phyloP scores from a whole-genome alignment of 92 coral and sea anemone species.

The Montipora capitata region DNA sequence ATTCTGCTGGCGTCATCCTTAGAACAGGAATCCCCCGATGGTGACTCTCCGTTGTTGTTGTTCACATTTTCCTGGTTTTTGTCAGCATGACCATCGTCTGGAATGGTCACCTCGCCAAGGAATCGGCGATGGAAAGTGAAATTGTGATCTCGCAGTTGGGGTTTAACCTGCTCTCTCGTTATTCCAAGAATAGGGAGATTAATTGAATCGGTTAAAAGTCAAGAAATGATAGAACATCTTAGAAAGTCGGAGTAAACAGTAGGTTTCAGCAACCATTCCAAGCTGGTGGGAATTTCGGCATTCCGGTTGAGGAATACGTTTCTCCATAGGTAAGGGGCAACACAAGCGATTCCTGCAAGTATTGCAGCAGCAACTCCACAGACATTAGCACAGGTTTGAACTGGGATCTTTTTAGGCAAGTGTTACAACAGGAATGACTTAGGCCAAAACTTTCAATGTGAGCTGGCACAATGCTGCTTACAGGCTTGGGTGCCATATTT shows the following conservation, averaged over 20 bases:
- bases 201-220: conserved; percentile 38
- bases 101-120: conserved; percentile 15
- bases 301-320: conserved; percentile 37
- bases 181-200: conserved; percentile 19
- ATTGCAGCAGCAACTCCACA: conserved; percentile 36
- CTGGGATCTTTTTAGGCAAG: conserved; percentile 27
- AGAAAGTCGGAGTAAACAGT: conserved; percentile 41
- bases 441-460: conserved; percentile 6
- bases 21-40: conserved; percentile 2
- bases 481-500: conserved; percentile 10
- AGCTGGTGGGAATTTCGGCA: conserved; percentile 16
- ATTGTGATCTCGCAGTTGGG: conserved; percentile 9
- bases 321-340: conserved; percentile 37
- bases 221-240: conserved; percentile 31
- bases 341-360: conserved; percentile 45
- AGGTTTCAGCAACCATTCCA: conserved; percentile 43
- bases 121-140: conserved; percentile 14
- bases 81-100: conserved; percentile 4
- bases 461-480: conserved; percentile 3
- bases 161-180: conserved; percentile 10
- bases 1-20: conserved; percentile 21
- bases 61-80: conserved; percentile 10
- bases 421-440: conserved; percentile 23
- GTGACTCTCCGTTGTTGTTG: conserved; percentile 6
- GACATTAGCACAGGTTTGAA: conserved; percentile 29